Base-by-base conservation (phyloP, 2,797 vertebrate genomes). In the Oophaga sylvatica region DNA sequence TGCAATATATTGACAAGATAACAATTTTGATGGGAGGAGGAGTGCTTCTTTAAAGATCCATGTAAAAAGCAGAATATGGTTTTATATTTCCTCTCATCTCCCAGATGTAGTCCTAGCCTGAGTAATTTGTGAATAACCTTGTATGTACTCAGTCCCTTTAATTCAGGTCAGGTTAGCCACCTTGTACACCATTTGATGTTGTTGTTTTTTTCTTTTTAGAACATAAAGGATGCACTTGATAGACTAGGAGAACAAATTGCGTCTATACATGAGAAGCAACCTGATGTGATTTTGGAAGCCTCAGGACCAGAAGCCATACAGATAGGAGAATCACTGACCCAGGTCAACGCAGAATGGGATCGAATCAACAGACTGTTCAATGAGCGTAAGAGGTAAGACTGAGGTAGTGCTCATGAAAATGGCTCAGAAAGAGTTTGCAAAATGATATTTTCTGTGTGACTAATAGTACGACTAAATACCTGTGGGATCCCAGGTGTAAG, bases 271-370 rank as follows among this genome's bases (percentile, higher is more conserved):
- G 97, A 99, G 90, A 95, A 93, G 29, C 98, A 98, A 76, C 97
- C 97, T 0, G 97, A 99, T 67, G 95, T 95, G 87, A 96, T 98
- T 80, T 89, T 92, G 7, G 96, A 96, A 87, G 97, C 97, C 26
- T 96, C 97, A 45, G 95, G 96, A 20, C 90, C 95, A 1, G 97
- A 99, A 88, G 96, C 96, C 5, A 90, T 95, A 78, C 97, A 97
- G 92, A 96, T 98, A 41, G 96, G 94, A 60, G 97, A 98, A 6
- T 92, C 95, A 0, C 93, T 99, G 57, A 95, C 96, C 7, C 97
- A 99, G 91, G 53, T 99, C 90, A 97, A 99, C 62, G 95, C 96
- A 0, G 96, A 98, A 87, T 99, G 97, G 97, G 97, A 99, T 92
- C 94, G 97, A 88, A 93, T 99, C 91, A 98, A 98, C 90, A 95